These are phyloP conservation scores for Hesperia comma DNA, from an alignment of 2,888 invertebrate species.

Conservation along the genomic window DNA sequence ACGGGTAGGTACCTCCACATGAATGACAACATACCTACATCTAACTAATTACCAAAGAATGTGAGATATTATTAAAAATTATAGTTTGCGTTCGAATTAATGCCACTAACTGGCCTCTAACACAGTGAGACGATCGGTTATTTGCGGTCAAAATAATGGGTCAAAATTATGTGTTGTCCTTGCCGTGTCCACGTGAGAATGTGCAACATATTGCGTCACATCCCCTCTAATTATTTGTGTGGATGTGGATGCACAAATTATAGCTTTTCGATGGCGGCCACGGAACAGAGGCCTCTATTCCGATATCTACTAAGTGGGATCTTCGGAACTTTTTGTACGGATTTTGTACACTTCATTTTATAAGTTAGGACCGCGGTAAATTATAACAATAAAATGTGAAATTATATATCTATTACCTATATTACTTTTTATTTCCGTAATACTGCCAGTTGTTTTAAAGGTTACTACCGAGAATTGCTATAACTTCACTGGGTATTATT, in stretches of 20 bases:
- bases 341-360: conserved; percentile 26
- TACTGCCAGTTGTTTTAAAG: background rate
- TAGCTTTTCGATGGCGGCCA: conserved; percentile 61
- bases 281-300: conserved; percentile 56
- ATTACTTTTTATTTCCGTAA: conserved; percentile 8
- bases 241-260: conserved; percentile 79
- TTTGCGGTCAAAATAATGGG: conserved; percentile 79
- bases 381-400: conserved; percentile 25
- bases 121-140: conserved; percentile 62
- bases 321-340: conserved; percentile 42
- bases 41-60: background rate
- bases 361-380: conserved; percentile 21
- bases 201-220: conserved; percentile 75
- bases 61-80: background rate
- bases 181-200: conserved; percentile 72
- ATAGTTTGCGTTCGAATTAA: conserved; percentile 2
- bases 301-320: conserved; percentile 48
- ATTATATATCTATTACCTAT: conserved; percentile 7
- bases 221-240: conserved; percentile 72
- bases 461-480: conserved; percentile 6
- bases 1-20: too few species aligned
- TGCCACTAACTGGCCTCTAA: conserved; percentile 13
- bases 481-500: conserved; percentile 34
- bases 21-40: too few species aligned
- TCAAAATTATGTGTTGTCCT: conserved; percentile 78